Evolutionary conservation across 2,888 invertebrate species (phyloP).

Genomic region (Achlya flavicornis): DNA sequence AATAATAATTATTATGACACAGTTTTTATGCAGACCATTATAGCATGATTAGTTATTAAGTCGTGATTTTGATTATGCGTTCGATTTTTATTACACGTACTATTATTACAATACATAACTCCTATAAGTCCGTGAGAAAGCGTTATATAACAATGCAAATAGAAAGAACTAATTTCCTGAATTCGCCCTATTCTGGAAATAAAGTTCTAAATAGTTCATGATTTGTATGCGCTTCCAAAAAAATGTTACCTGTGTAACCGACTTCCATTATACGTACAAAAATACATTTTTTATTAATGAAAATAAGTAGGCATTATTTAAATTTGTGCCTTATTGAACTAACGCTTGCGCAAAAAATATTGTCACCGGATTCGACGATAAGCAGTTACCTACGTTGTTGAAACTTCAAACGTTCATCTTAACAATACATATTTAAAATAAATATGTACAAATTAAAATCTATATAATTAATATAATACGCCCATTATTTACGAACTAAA

Average conservation of each 20-base stretch:
- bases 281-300: background rate
- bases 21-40: conserved; percentile 3
- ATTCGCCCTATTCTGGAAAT: background rate
- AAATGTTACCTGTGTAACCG: background rate
- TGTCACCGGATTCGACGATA: too few relatives aligned
- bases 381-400: too few relatives aligned
- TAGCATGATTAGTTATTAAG: background rate
- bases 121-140: conserved; percentile 36
- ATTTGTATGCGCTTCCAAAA: conserved; percentile 3
- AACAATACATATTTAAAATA: too few relatives aligned
- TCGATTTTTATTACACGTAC: conserved; percentile 5
- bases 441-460: too few relatives aligned
- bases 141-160: conserved; percentile 30
- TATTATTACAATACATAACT: background rate
- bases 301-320: background rate
- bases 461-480: too few relatives aligned
- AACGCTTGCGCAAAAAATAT: too few relatives aligned
- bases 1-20: background rate
- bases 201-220: conserved; percentile 14
- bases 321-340: background rate
- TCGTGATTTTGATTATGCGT: background rate
- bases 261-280: too few relatives aligned
- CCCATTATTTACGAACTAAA: too few relatives aligned
- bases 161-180: conserved; percentile 9
- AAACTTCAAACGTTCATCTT: too few relatives aligned